Evolutionary conservation across 2,113 vertebrate genomes (phyloP).

Genomic region (human): GRCh38 chr5:173720501-173721000

Average conservation of each 20-base stretch:
- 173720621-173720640: not conserved
- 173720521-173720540: not conserved
- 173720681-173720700: not conserved
- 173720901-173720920: conserved; percentile 59
- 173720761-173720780: not conserved
- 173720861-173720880: conserved; percentile 75
- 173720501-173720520: not conserved
- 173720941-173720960: conserved; percentile 39
- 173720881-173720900: conserved; percentile 73
- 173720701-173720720: not conserved
- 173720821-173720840: conserved; percentile 73
- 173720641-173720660: not conserved
- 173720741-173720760: not conserved
- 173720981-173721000: not conserved
- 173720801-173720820: conserved; percentile 69
- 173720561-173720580: not conserved
- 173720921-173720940: conserved; percentile 66
- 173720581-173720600: rapidly evolving
- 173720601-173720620: not conserved
- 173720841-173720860: conserved; percentile 76
- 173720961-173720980: not conserved
- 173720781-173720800: not conserved
- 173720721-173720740: not conserved
- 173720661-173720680: not conserved
- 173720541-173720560: not conserved